Base-by-base conservation (phyloP, 2,888 invertebrate genomes). In the Cataglyphis rosenhaueri region DNA sequence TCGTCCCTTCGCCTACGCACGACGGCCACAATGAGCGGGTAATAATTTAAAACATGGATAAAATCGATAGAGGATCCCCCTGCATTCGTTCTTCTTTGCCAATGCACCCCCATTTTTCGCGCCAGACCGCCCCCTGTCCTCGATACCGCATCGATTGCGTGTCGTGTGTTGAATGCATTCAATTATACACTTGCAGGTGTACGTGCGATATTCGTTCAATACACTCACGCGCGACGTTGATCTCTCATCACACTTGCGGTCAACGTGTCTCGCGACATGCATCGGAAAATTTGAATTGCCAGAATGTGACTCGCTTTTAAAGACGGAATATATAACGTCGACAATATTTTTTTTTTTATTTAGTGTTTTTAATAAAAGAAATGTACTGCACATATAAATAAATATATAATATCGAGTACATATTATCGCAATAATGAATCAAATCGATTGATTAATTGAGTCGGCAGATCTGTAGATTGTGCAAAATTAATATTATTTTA, bases 11-110 rank as follows among this genome's bases (percentile, higher is more conserved):
- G 71, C 52, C 70, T 78, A 70, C 48, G 41, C 68, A 65, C 52
- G 65, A 66, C 78, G 68, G 66, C 61, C 76, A 84, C 89, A 89
- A 92, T 88, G 89, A 92, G 88, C 90, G 86, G 74, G 86, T 88
- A 91, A 93, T 92, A 91, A 92, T 91, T 91, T 90, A 91, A 92
- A 92, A 91, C 88, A 86, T 86, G 90, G 85, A 93, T 92, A 92
- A 91, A 92, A 93, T 93, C 92, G 89, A 92, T 92, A 88, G 62
- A 70, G 52, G 71, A 82, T 55, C 55, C 41, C 61, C 57, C n/a
- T 52, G 41, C 48, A 18, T 29, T 38, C 61, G 38, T 66, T 59
- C 73, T 81, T 25, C 59, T 62, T 64, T 59, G 38, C 41, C 70
- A 64, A 38, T 32, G 76, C 73, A 83, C 81, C 89, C 89, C 88